Evolutionary conservation across 2,113 vertebrate genomes (phyloP).

Genomic region (Chrysemys picta): DNA sequence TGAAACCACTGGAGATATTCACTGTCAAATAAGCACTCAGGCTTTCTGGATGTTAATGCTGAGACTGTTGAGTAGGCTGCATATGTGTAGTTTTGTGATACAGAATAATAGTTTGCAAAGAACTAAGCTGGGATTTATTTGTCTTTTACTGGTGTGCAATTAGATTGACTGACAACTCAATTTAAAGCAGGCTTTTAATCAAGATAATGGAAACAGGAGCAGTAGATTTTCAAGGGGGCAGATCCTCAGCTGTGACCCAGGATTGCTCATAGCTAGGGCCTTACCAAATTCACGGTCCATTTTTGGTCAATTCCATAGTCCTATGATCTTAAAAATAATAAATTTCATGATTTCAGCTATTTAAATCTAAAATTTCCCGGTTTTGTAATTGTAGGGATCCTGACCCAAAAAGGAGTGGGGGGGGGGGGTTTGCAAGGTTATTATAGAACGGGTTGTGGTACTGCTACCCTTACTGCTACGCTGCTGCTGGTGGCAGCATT

Average conservation of each 20-base stretch:
- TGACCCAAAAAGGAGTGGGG: no score
- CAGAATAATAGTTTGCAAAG: not conserved
- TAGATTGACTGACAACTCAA: not conserved
- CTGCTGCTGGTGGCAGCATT: no score
- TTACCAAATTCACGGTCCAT: no score
- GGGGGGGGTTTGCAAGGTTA: no score
- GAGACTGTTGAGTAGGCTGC: rapidly evolving
- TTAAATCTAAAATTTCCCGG: no score
- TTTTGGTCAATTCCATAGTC: no score
- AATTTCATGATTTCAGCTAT: no score
- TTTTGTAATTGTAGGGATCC: no score
- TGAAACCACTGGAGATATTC: not conserved
- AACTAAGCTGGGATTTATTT: slow-evolving; percentile 16
- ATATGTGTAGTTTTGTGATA: not conserved
- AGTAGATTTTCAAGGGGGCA: slow-evolving; percentile 19
- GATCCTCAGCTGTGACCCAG: not conserved
- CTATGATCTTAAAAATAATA: no score
- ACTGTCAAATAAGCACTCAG: not conserved
- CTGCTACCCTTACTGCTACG: no score
- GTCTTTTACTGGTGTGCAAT: slow-evolving; percentile 1
- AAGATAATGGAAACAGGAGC: slow-evolving; percentile 27
- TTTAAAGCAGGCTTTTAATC: slow-evolving; percentile 33
- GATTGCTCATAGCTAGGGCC: not conserved
- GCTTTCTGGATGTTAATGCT: not conserved
- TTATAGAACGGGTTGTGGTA: no score